Base-by-base conservation (phyloP, 1,140 invertebrate genomes). In the Manduca sexta region DNA sequence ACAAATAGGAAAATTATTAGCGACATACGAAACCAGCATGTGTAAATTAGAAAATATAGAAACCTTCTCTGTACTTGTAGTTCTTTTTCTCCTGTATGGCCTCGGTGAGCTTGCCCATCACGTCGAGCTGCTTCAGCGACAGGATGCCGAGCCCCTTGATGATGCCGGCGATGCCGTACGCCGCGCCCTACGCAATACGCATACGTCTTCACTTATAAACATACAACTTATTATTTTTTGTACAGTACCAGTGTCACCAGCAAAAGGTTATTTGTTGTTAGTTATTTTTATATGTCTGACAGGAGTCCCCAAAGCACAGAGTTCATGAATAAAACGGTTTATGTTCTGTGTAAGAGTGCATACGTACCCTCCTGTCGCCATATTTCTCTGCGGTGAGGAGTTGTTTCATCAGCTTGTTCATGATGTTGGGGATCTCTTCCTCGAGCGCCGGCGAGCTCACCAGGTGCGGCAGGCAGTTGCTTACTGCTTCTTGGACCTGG, bases 1-100 rank as follows among this genome's bases (percentile, higher is more conserved):
- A n/a, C n/a, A n/a, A n/a, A n/a, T n/a, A n/a, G n/a, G n/a, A n/a
- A n/a, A n/a, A n/a, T n/a, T n/a, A n/a, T n/a, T n/a, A n/a, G n/a
- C n/a, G n/a, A n/a, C n/a, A n/a, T n/a, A n/a, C n/a, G n/a, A n/a
- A n/a, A n/a, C n/a, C n/a, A n/a, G n/a, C n/a, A n/a, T n/a, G n/a
- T n/a, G n/a, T n/a, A n/a, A n/a, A n/a, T n/a, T n/a, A n/a, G n/a
- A 11, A 34, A 34, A 5, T 3, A 1, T 11, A 12, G 0, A 34
- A 34, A 92, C 92, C 97, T 91, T 99, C 97, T 62, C 97, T 85
- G 55, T 95, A 93, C 63, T 93, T 92, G 56, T 95, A 95, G 74
- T 98, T 98, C 73, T 98, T 98, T 72, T 99, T 99, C 77, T 99
- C 95, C 77, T 98, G 96, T 65, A 99, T 97, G 49, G 96, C 97